Evolutionary conservation across 2,797 vertebrate species (phyloP), one percentile per base, ranked within the genome.

Genomic region (Sebastes vulpes): DNA sequence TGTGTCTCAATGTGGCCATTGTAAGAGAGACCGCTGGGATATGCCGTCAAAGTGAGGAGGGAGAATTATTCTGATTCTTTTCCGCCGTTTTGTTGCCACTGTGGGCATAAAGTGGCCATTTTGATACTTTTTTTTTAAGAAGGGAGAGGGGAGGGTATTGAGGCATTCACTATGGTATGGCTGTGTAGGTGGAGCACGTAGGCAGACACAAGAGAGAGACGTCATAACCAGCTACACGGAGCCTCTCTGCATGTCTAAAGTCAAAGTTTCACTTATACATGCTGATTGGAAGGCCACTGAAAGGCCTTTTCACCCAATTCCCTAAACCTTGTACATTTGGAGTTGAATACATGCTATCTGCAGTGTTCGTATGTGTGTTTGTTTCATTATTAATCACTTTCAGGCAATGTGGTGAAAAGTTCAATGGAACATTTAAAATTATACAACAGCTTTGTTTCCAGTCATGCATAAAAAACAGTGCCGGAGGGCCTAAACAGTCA

Each of bases 1-100:
- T 95, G 82, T 65, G 75, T 77, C 92, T 96, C 93, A 96, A 95
- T 96, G 92, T 94, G 90, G 90, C 64, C 95, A 96, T 97, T 97
- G 94, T 97, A 46, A 89, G 63, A 32, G 28, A 73, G 50, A 54
- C 59, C 8, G 20, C 76, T 77, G 86, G 80, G 82, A 88, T 93
- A 84, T 81, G 77, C 80, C 82, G 82, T 91, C 91, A 81, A 74
- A 75, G 54, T 75, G 86, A 87, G 80, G 83, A 92, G 77, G 78
- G 85, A 71, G 84, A 93, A 93, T 93, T 93, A 88, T 90, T 94
- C 89, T 71, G 89, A 92, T 91, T 91, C 82, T 91, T 85, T 85
- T 89, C 81, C 81, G 81, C 70, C 56, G 31, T 77, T 80, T 68
- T 83, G 81, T 71, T 66, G 72, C 74, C 76, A 65, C 69, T 92